Base-by-base conservation (phyloP, 2,888 invertebrate genomes). In the Pheosia gnoma region DNA sequence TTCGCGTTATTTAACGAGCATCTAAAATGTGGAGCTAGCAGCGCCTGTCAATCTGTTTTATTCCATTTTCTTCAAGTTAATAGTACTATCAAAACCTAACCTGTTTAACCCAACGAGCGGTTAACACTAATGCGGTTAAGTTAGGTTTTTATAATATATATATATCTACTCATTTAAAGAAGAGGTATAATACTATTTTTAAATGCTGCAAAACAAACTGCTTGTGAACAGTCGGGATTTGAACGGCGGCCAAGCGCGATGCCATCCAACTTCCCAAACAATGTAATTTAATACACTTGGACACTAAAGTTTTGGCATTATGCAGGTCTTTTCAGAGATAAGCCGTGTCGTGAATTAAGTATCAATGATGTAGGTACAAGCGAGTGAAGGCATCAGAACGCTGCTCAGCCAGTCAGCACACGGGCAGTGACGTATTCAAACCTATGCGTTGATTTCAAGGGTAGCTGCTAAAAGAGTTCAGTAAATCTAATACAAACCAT, bases 1-100 rank as follows among this genome's bases (percentile, higher is more conserved):
- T 9, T 57, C 25, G 55, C 58, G 55, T 61, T 58, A 61, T 58
- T 59, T 59, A 59, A 58, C 55, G 58, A 59, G 59, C 37, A 52
- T 59, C 59, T 56, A 49, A 58, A 61, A 55, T 37, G 37, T 11
- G 37, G 3, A 51, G n/a, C 7, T 4, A 10, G 10, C 9, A n/a
- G 5, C 47, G 47, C 11, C 4, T n/a, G 47, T 5, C 11, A 47
- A n/a, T n/a, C 11, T n/a, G 9, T 11, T 47, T 3, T n/a, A 10
- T 47, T n/a, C n/a, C 11, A 47, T 11, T 3, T 4, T n/a, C n/a
- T n/a, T 11, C n/a, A 47, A 47, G 47, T n/a, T 41, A 47, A n/a
- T 9, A 43, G 43, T 7, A 9, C 7, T 3, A 43, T 43, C 43
- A 8, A 43, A 43, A 43, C 3, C 43, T n/a, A 25, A 25, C 25